These are phyloP conservation scores for Cyclopterus lumpus DNA, from an alignment of 2,797 vertebrate species.

Conservation along the genomic window DNA sequence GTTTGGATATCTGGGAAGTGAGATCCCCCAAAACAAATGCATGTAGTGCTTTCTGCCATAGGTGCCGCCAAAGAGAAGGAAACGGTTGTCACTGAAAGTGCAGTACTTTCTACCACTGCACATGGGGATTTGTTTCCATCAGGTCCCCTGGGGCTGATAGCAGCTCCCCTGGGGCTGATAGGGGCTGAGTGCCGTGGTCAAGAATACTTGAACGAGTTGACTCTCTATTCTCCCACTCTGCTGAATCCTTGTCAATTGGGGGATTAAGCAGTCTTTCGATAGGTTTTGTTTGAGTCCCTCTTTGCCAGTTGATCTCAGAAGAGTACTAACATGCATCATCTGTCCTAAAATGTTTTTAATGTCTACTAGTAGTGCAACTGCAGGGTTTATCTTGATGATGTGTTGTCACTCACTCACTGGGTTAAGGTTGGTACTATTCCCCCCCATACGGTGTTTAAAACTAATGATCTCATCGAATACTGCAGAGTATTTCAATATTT, in stretches of 20 bases:
- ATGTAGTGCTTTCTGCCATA: too few relatives aligned
- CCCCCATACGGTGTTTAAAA: neutral
- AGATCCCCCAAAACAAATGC: too few relatives aligned
- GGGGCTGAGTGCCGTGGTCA: neutral
- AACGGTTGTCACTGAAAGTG: too few relatives aligned
- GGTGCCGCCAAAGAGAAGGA: too few relatives aligned
- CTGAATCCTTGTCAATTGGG: too few relatives aligned
- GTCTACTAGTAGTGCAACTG: neutral
- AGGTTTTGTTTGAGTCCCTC: neutral
- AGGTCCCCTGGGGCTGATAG: neutral
- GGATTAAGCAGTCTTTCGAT: too few relatives aligned
- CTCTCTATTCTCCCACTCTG: too few relatives aligned
- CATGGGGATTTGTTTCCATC: neutral
- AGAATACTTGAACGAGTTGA: too few relatives aligned
- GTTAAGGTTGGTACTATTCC: neutral
- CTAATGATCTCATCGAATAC: neutral
- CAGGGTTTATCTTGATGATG: neutral
- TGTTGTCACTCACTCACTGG: neutral
- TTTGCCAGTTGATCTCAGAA: conserved; percentile 4
- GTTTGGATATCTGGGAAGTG: too few relatives aligned
- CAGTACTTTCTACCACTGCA: neutral
- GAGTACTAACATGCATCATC: neutral
- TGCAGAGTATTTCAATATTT: neutral
- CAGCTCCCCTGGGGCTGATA: neutral
- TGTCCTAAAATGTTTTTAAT: neutral